phyloP scores from a whole-genome alignment of 2,113 vertebrate genomes.

The Pagrus major region DNA sequence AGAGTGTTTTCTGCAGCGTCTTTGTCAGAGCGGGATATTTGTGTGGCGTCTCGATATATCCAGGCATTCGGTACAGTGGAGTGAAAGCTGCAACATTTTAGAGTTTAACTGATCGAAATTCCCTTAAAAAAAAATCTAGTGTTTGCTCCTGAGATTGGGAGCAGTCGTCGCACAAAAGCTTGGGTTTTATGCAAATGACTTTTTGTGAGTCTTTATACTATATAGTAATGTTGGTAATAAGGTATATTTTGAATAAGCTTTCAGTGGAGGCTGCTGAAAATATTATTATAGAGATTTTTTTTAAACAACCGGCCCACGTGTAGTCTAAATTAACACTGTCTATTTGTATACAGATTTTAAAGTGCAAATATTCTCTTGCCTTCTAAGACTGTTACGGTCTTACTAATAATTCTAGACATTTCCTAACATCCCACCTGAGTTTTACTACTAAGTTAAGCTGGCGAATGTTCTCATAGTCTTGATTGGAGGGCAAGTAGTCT shows the following conservation, averaged over 20 bases:
- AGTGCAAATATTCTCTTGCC: slow-evolving; percentile 76
- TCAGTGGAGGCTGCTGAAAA: slow-evolving; percentile 72
- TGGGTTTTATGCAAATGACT: slow-evolving; percentile 74
- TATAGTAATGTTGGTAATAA: slow-evolving; percentile 66
- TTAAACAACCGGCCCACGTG: slow-evolving; percentile 57
- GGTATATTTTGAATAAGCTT: slow-evolving; percentile 81
- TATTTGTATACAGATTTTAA: slow-evolving; percentile 76
- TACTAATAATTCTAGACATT: slow-evolving; percentile 65
- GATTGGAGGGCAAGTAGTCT: slow-evolving; percentile 73
- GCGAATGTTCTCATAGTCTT: slow-evolving; percentile 66
- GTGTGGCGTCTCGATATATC: slow-evolving; percentile 55
- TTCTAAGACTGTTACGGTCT: slow-evolving; percentile 72
- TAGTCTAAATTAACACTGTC: slow-evolving; percentile 74
- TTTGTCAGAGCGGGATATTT: slow-evolving; percentile 39
- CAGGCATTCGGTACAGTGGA: slow-evolving; percentile 64
- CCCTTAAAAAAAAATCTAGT: slow-evolving; percentile 2
- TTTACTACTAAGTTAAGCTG: slow-evolving; percentile 70
- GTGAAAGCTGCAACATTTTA: slow-evolving; percentile 58
- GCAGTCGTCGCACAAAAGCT: slow-evolving; percentile 66
- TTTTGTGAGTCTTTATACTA: slow-evolving; percentile 78
- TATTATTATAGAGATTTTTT: slow-evolving; percentile 47
- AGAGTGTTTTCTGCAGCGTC: slow-evolving; percentile 56
- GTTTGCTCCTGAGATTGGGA: slow-evolving; percentile 46
- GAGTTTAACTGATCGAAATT: slow-evolving; percentile 50
- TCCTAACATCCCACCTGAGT: slow-evolving; percentile 58